phyloP scores from a whole-genome alignment of 2,113 vertebrate species.

The Sigmodon hispidus region DNA sequence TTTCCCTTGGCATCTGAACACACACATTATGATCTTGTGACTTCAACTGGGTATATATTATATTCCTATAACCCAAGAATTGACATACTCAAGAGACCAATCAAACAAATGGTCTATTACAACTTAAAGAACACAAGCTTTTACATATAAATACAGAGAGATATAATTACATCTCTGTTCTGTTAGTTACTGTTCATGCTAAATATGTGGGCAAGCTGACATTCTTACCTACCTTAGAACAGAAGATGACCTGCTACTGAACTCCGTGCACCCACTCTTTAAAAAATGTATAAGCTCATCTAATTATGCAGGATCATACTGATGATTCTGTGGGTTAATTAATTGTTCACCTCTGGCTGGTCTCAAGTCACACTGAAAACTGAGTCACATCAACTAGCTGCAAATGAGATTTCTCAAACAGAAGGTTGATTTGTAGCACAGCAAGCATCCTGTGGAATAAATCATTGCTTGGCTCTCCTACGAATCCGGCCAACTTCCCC shows the following conservation, averaged over 20 bases:
- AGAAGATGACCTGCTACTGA: constrained; percentile 65
- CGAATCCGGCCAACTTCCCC: constrained; percentile 59
- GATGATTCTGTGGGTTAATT: constrained; percentile 67
- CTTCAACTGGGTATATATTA: neutral
- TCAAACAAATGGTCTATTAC: neutral
- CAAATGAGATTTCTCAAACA: constrained; percentile 57
- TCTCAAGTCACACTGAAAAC: constrained; percentile 62
- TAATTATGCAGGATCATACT: constrained; percentile 61
- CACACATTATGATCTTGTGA: neutral
- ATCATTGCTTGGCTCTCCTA: constrained; percentile 65
- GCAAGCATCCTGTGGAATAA: constrained; percentile 64
- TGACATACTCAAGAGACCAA: neutral
- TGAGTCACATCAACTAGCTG: constrained; percentile 60
- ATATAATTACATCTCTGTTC: neutral
- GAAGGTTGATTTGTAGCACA: constrained; percentile 72
- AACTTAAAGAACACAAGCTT: neutral
- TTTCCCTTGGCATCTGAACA: neutral
- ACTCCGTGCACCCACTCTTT: constrained; percentile 41
- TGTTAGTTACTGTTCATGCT: neutral
- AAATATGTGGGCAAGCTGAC: neutral
- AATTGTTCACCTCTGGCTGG: constrained; percentile 62
- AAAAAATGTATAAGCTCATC: constrained; percentile 65
- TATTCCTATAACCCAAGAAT: neutral
- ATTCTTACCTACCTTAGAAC: constrained; percentile 29
- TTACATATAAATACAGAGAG: neutral